Base-by-base conservation (phyloP, 2,797 vertebrate genomes). In the Enteromius anoplus region DNA sequence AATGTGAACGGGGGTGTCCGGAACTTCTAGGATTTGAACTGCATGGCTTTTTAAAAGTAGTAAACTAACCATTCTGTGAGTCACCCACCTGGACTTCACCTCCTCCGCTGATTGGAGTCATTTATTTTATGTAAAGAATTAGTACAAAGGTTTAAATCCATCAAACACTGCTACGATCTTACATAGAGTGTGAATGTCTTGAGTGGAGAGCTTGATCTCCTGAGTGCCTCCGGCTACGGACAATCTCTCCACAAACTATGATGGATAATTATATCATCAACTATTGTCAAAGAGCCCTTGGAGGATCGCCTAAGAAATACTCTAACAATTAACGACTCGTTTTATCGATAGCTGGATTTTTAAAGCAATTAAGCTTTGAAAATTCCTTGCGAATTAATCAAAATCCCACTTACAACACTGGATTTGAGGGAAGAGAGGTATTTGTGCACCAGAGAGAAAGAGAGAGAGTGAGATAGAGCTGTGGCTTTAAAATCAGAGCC, bases 221-320 rank as follows among this genome's bases (percentile, higher is more conserved):
- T 19, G 37, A 68, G 40, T 42, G 66, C 78, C 73, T 70, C 66
- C 1, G 29, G 85, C 72, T 71, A 81, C 2, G 47, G 65, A 84
- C 78, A 62, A 76, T 53, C 77, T 83, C 71, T 83, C 32, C 32
- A 53, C 62, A 65, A 68, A 82, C 70, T 49, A 69, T 69, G 26
- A 65, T 79, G 68, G 80, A 83, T 88, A 86, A 86, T 86, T 86
- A 86, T 72, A 81, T 87, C 84, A 85, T 85, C 75, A 78, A 29
- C 66, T 69, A 87, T 79, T 81, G 75, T 79, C 80, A 87, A 79
- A 85, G 49, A 83, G 75, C 80, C 86, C 84, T 78, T 60, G 9
- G 84, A 85, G 85, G 75, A 73, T 81, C 12, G 65, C 70, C 83
- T 83, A 34, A 19, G 14, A 78, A 85, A 83, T 80, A 81, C 45